Base-by-base conservation (phyloP, 2,797 vertebrate species). In the Austrolebias charrua region DNA sequence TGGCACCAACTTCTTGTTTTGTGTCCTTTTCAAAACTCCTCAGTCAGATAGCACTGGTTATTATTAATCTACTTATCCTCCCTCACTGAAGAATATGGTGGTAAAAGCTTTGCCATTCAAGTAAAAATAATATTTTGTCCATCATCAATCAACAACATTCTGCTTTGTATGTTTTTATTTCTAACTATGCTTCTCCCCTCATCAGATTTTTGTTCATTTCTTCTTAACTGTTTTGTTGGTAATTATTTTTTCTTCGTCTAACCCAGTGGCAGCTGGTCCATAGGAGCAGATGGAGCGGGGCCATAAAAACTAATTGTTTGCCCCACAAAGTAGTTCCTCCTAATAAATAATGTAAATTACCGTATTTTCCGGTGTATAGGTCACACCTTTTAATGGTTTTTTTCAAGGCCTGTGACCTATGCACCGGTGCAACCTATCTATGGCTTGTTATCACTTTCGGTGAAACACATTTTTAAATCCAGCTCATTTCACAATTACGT, bases 41-140 rank as follows among this genome's bases (percentile, higher is more conserved):
- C 55, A 29, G 51, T 55, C 24, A 63, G n/a, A 47, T 42, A 55
- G n/a, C 55, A 28, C 33, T 62, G 53, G 63, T 52, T 63, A 58
- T 65, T 40, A 75, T 44, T 45, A 57, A 47, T 38, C 19, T 10
- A 24, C 50, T 60, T 29, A 69, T 71, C 70, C 50, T 72, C 20
- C 49, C 44, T 63, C 35, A 16, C 19, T 66, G 29, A 63, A 49
- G 63, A 38, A 63, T 70, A 77, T 52, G 49, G 10, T 18, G 15
- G 38, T 51, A 60, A 72, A 63, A 50, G 62, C 75, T 63, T 76
- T 76, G 63, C 54, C 63, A 33, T 66, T 66, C 63, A 65, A 64
- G 67, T 8, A 5, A 45, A 60, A 52, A 62, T 58, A 66, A 24
- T 63, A 54, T 51, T 61, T 62, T 55, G 38, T 16, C 6, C 49